A percentile compares a stretch with the other conserved stretches of the same genome.
Evolutionary conservation across 2,113 vertebrate species (phyloP).

Genomic region (Cebus imitator): DNA sequence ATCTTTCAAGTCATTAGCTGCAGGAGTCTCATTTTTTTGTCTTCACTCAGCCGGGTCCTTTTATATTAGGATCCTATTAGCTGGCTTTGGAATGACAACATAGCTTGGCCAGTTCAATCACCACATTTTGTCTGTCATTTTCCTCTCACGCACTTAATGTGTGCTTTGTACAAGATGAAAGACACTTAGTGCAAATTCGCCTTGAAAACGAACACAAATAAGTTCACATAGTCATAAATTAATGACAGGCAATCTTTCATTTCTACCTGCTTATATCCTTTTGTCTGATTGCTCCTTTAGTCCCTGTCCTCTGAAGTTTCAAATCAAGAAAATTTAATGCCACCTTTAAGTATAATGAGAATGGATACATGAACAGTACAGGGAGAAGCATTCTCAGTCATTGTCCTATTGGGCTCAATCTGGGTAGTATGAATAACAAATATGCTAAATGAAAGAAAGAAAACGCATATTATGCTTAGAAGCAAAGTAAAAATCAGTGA

Average conservation of each 20-base stretch:
- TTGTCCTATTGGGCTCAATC: not conserved
- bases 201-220: slow-evolving; percentile 51
- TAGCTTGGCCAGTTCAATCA: slow-evolving; percentile 65
- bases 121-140: slow-evolving; percentile 36
- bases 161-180: slow-evolving; percentile 60
- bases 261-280: slow-evolving; percentile 26
- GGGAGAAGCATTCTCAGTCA: not conserved
- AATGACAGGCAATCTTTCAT: slow-evolving; percentile 60
- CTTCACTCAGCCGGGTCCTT: slow-evolving; percentile 48
- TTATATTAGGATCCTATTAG: slow-evolving; percentile 53
- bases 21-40: slow-evolving; percentile 4
- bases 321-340: slow-evolving; percentile 45
- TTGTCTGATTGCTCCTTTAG: slow-evolving; percentile 35
- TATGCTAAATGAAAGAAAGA: slow-evolving; percentile 37
- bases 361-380: slow-evolving; percentile 47
- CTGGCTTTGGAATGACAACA: not conserved
- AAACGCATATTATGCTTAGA: slow-evolving; percentile 6
- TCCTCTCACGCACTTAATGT: slow-evolving; percentile 45
- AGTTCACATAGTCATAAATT: slow-evolving; percentile 40
- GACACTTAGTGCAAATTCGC: slow-evolving; percentile 52
- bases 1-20: slow-evolving; percentile 42
- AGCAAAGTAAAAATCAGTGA: slow-evolving; percentile 7
- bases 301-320: not conserved
- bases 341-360: slow-evolving; percentile 55
- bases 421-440: slow-evolving; percentile 40